Evolutionary conservation across 2,888 invertebrate species (phyloP), one percentile per base, ranked within the genome.

Genomic region (Agonopterix arenella): DNA sequence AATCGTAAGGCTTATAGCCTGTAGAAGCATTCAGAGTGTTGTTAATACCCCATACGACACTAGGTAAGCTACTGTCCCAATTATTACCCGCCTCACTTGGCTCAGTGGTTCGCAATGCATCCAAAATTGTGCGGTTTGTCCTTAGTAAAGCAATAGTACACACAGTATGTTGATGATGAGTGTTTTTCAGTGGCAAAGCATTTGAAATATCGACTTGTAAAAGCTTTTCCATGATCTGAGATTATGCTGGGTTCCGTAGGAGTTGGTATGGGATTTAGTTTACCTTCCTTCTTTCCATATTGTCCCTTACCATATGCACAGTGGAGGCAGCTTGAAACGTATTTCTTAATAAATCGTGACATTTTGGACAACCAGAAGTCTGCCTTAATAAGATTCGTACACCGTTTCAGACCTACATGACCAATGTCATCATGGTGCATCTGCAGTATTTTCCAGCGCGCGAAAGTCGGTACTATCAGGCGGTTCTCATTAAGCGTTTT

Each of bases 331-430:
- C 56, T 11, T 0, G 10, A 47, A 4, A 68, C 60, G 45, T 71
- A 68, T 47, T 68, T 68, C 4, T 43, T 50, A 28, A 66, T 55
- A 50, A 59, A 62, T 0, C 57, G 51, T 0, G 54, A 52, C 63
- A 68, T 64, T 51, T 61, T 64, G 8, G 61, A 57, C 47, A 71
- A 72, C 70, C 71, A 70, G 47, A 52, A 70, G n/a, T n/a, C n/a
- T n/a, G n/a, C n/a, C n/a, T n/a, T n/a, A n/a, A n/a, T n/a, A n/a
- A n/a, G n/a, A n/a, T n/a, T n/a, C n/a, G n/a, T n/a, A n/a, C n/a
- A n/a, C n/a, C n/a, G n/a, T n/a, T n/a, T n/a, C n/a, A n/a, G n/a
- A n/a, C n/a, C n/a, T n/a, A n/a, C n/a, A n/a, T n/a, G n/a, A n/a
- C n/a, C n/a, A n/a, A n/a, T n/a, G n/a, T n/a, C n/a, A n/a, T n/a